Percentiles rank a stretch among this genome's conserved stretches.
phyloP scores from a whole-genome alignment of 2,113 vertebrate species.

The Pteruthius melanotis region DNA sequence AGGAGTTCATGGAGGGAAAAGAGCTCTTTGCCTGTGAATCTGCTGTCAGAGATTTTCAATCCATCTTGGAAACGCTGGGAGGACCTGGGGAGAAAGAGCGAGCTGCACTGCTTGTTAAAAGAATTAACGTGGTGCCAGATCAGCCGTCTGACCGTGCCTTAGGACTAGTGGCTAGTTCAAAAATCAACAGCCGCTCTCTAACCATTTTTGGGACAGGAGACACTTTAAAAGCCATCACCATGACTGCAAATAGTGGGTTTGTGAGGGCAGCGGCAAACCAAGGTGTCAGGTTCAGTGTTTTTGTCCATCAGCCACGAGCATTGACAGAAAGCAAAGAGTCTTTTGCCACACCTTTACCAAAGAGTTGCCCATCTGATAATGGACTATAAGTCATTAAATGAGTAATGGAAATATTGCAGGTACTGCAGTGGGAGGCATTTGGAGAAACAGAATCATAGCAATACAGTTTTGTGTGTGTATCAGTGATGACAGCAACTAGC shows the following conservation, averaged over 20 bases:
- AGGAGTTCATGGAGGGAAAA: constrained; percentile 89
- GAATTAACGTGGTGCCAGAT: constrained; percentile 84
- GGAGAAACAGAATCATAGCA: neutral
- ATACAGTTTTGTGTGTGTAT: neutral
- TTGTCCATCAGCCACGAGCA: constrained; percentile 91
- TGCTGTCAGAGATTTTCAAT: constrained; percentile 89
- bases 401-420: neutral
- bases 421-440: neutral
- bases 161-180: constrained; percentile 83
- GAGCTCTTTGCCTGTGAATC: constrained; percentile 90
- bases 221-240: constrained; percentile 86
- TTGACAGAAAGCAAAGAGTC: constrained; percentile 94
- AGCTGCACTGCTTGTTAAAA: constrained; percentile 78
- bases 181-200: constrained; percentile 88
- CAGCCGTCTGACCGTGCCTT: constrained; percentile 85
- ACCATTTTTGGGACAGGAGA: constrained; percentile 95
- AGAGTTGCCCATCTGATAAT: neutral
- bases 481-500: neutral
- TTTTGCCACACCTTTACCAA: constrained; percentile 81
- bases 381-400: neutral
- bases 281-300: constrained; percentile 92
- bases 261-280: constrained; percentile 93
- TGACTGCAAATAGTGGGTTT: constrained; percentile 96
- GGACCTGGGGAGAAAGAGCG: constrained; percentile 87
- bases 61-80: constrained; percentile 89